These are phyloP conservation scores for Eurytoma adleriae DNA, from an alignment of 2,888 invertebrate genomes.

Conservation along the genomic window DNA sequence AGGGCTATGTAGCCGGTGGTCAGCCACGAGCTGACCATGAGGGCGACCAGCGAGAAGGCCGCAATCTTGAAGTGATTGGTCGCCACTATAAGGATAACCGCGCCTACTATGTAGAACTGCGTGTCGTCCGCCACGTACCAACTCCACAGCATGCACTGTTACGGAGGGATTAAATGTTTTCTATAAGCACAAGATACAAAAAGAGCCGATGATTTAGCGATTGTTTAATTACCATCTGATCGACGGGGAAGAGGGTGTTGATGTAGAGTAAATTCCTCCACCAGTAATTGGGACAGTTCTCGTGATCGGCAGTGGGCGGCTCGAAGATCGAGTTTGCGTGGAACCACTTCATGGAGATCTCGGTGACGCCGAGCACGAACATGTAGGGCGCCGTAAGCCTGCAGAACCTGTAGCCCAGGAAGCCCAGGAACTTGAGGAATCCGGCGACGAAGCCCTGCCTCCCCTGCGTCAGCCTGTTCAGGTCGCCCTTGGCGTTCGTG, in stretches of 20 bases:
- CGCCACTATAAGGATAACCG: slow-evolving; percentile 87
- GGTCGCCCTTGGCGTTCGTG: slow-evolving; percentile 77
- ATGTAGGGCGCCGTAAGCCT: slow-evolving; percentile 89
- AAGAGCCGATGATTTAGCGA: not conserved
- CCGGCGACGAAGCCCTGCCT: slow-evolving; percentile 71
- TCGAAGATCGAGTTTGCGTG: slow-evolving; percentile 89
- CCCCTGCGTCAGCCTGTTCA: slow-evolving; percentile 79
- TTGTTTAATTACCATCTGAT: slow-evolving; percentile 86
- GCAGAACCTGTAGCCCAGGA: slow-evolving; percentile 83
- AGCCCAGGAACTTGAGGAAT: slow-evolving; percentile 82
- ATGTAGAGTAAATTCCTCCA: slow-evolving; percentile 92
- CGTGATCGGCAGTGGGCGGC: slow-evolving; percentile 88
- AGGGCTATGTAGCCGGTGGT: slow-evolving; percentile 89
- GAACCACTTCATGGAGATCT: slow-evolving; percentile 92
- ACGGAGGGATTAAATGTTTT: not conserved
- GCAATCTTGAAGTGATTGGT: slow-evolving; percentile 89
- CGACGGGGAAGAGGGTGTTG: slow-evolving; percentile 89
- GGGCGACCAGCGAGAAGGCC: slow-evolving; percentile 80
- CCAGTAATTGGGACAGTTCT: slow-evolving; percentile 91
- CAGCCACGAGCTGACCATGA: slow-evolving; percentile 86
- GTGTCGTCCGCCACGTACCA: slow-evolving; percentile 94
- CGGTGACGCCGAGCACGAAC: slow-evolving; percentile 88
- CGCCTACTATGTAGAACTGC: slow-evolving; percentile 90
- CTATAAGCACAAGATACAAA: too few relatives aligned
- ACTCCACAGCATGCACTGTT: slow-evolving; percentile 93